Percentiles rank a stretch among this genome's conserved stretches.
phyloP scores from a whole-genome alignment of 2,888 invertebrate species.

The Phaonia tiefii region DNA sequence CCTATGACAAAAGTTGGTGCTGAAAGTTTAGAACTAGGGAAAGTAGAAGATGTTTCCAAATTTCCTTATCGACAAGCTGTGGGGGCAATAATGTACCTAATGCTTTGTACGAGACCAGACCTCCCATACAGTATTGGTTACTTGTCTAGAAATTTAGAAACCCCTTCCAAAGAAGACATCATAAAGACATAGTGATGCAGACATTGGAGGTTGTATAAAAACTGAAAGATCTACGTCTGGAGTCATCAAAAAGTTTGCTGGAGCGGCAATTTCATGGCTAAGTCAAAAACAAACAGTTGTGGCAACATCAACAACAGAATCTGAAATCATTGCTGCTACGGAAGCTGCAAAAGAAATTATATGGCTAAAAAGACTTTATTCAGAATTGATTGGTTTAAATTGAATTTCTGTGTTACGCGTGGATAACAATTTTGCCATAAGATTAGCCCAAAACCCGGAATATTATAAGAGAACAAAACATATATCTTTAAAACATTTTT shows the following conservation, averaged over 20 bases:
- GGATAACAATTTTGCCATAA: conserved; percentile 40
- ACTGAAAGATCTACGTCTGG: conserved; percentile 69
- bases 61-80: too few species aligned
- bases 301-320: too few species aligned
- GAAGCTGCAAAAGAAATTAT: conserved; percentile 44
- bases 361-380: conserved; percentile 21
- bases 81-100: conserved; percentile 15
- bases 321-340: conserved; percentile 50
- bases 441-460: too few species aligned
- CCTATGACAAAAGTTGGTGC: too few species aligned
- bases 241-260: conserved; percentile 31
- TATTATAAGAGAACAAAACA: conserved; percentile 43
- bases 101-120: conserved; percentile 37
- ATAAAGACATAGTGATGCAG: conserved; percentile 25
- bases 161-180: too few species aligned
- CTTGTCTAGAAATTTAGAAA: conserved; percentile 24
- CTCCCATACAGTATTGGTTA: conserved; percentile 26
- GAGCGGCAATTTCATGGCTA: conserved; percentile 40
- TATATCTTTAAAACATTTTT: conserved; percentile 26
- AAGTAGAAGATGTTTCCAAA: too few species aligned
- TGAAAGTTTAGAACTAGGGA: too few species aligned
- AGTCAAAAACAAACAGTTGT: conserved; percentile 72
- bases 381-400: background rate
- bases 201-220: conserved; percentile 73
- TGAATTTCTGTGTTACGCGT: conserved; percentile 6